Evolutionary conservation across 2,797 vertebrate species (phyloP), one percentile per base, ranked within the genome.

Genomic region (Myotis myotis): DNA sequence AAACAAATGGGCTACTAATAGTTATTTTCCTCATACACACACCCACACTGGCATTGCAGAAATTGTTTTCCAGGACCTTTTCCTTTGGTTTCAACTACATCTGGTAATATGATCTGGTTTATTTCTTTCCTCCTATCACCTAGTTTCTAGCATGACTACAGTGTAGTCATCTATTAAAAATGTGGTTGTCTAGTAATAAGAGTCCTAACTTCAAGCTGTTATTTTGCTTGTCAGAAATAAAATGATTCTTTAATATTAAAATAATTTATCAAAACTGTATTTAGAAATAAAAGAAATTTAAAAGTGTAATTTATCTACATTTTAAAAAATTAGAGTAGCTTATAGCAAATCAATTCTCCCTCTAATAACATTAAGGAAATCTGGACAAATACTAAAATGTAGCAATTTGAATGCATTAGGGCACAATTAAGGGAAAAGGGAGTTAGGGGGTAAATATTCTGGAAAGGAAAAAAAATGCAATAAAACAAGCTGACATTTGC

Each of bases 1-100:
- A 96, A 95, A 71, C 94, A 94, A 89, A 51, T 64, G n/a, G 22
- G 30, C 51, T 93, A 92, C 86, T 79, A 94, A 76, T 85, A n/a
- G 87, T 49, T 94, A 62, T 93, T 72, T 36, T 95, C 70, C 72
- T 96, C 84, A 81, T 53, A 68, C 4, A 62, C 20, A 86, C 89
- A 64, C 62, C 66, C 72, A 89, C 74, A 72, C 2, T 75, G 74
- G 87, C 47, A 92, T n/a, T 71, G 47, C 38, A 53, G 86, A 92
- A 68, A 68, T 66, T 80, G 30, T 85, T 90, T 70, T 53, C 71
- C 30, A 23, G 23, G 72, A 66, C 7, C 11, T 55, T 93, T 82
- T 70, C 13, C 23, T 62, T 78, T 47, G 75, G 83, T 95, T 95
- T 96, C 66, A 72, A 36, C 15, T 95, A 75, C 22, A 28, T 28